Evolutionary conservation across 2,888 invertebrate genomes (phyloP).

Genomic region (Litoditis marina): DNA sequence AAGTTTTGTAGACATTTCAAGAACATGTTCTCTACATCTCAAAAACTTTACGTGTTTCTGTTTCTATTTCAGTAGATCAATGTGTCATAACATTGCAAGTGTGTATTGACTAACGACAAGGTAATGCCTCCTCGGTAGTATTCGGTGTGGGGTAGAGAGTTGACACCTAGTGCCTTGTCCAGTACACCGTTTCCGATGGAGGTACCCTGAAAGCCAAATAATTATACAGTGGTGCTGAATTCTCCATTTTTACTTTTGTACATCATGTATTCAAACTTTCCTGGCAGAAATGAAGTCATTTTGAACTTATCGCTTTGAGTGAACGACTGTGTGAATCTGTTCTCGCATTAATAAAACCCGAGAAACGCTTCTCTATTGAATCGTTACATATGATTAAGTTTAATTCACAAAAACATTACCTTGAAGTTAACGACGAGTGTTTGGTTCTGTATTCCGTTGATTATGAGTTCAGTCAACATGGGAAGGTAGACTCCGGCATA

Average conservation of each 20-base stretch:
- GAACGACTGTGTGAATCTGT: too few species aligned
- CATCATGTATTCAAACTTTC: too few species aligned
- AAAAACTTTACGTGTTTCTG: too few species aligned
- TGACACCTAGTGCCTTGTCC: slow-evolving; percentile 29
- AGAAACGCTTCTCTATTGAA: too few species aligned
- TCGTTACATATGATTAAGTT: too few species aligned
- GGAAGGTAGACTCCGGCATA: slow-evolving; percentile 47
- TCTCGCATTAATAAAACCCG: too few species aligned
- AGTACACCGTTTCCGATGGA: slow-evolving; percentile 49
- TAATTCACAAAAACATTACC: slow-evolving; percentile 11
- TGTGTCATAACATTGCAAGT: too few species aligned
- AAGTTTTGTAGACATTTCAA: neutral
- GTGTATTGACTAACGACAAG: slow-evolving; percentile 22
- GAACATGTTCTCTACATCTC: neutral
- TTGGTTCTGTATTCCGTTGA: slow-evolving; percentile 27
- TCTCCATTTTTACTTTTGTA: too few species aligned
- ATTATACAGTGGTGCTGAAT: too few species aligned
- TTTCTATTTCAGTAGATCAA: too few species aligned
- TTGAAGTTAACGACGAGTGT: slow-evolving; percentile 32
- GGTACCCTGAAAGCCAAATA: slow-evolving; percentile 35
- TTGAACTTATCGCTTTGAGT: too few species aligned
- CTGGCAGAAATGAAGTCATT: too few species aligned
- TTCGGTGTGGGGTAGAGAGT: slow-evolving; percentile 42
- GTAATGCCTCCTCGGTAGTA: slow-evolving; percentile 41
- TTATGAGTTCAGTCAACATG: slow-evolving; percentile 23